phyloP scores from a whole-genome alignment of 2,888 invertebrate genomes.

The Phortica okadai region DNA sequence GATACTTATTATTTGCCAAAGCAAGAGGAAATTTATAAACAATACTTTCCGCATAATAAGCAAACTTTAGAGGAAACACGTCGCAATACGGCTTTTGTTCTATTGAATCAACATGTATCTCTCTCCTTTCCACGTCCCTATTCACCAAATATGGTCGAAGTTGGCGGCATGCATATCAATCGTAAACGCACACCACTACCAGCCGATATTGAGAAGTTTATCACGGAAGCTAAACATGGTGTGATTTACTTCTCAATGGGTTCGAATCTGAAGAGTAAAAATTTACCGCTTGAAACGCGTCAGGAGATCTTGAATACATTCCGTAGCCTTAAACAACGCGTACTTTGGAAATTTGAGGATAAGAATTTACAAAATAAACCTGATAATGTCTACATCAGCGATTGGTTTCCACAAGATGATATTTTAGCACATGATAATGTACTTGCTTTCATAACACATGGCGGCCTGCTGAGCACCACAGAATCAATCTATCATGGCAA shows the following conservation, averaged over 20 bases:
- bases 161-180: conserved; percentile 76
- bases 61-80: conserved; percentile 40
- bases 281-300: conserved; percentile 63
- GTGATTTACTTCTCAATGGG: conserved; percentile 78
- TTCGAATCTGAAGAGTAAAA: conserved; percentile 69
- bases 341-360: conserved; percentile 77
- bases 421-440: conserved; percentile 77
- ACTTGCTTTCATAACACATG: conserved; percentile 77
- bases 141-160: conserved; percentile 75
- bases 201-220: conserved; percentile 71
- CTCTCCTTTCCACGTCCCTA: conserved; percentile 73
- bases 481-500: conserved; percentile 77
- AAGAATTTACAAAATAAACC: conserved; percentile 66
- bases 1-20: conserved; percentile 55
- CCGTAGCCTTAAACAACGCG: conserved; percentile 71
- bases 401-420: conserved; percentile 77
- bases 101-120: conserved; percentile 74
- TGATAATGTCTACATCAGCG: conserved; percentile 72
- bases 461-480: conserved; percentile 77
- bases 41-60: conserved; percentile 43
- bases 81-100: conserved; percentile 38
- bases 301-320: conserved; percentile 63
- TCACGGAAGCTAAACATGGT: conserved; percentile 76
- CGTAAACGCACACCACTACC: conserved; percentile 67
- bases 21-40: conserved; percentile 48